Evolutionary conservation across 2,888 invertebrate genomes (phyloP).

Genomic region (Dynastes grantii): DNA sequence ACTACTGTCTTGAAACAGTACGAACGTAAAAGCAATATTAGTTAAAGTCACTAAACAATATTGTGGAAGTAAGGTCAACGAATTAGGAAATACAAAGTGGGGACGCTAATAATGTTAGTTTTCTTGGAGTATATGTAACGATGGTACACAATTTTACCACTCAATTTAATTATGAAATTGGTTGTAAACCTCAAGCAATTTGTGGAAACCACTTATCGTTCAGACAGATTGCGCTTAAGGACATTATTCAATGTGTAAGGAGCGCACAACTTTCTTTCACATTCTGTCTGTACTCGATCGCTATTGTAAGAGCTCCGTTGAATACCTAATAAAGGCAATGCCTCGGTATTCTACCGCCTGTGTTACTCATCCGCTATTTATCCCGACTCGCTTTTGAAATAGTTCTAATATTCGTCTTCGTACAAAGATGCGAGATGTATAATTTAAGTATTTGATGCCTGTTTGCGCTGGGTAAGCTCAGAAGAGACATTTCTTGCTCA

Average conservation of each 20-base stretch:
- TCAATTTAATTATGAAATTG: background rate
- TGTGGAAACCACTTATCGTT: conserved; percentile 10
- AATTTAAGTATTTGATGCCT: conserved; percentile 28
- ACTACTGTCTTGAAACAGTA: too few species aligned
- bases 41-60: too few species aligned
- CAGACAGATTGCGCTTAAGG: background rate
- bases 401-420: background rate
- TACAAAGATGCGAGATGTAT: conserved; percentile 30
- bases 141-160: background rate
- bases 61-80: too few species aligned
- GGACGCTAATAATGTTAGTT: too few species aligned
- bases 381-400: background rate
- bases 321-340: conserved; percentile 32
- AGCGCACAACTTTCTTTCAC: conserved; percentile 26
- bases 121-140: background rate
- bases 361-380: background rate
- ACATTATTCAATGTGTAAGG: conserved; percentile 22
- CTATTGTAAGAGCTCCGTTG: conserved; percentile 25
- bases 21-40: too few species aligned
- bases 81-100: too few species aligned
- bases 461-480: conserved; percentile 11
- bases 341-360: background rate
- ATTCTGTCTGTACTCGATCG: conserved; percentile 9
- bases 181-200: conserved; percentile 2
- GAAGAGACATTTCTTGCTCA: conserved; percentile 23